Percentiles rank a stretch among this genome's conserved stretches.
Conservation (phyloP, 1,140 invertebrate species). For the Chironomus striatipennis region DNA sequence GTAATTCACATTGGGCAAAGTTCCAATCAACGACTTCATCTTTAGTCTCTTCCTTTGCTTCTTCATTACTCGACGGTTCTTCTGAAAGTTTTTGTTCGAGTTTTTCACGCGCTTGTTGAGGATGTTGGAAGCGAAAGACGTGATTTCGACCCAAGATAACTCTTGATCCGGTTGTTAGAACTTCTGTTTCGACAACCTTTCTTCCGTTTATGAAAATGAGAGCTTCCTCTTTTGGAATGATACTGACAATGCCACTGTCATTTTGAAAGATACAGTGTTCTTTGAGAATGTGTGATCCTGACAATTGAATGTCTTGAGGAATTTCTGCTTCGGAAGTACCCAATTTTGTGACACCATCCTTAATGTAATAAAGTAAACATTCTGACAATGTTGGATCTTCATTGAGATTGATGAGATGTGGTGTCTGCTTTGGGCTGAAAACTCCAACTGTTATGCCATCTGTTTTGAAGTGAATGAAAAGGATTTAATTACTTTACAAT, state of each 20-base stretch:
- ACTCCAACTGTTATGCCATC: conserved; percentile 96
- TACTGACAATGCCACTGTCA: conserved; percentile 73
- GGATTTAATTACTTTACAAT: background rate
- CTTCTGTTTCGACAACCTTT: conserved; percentile 71
- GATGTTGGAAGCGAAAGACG: conserved; percentile 98
- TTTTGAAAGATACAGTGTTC: conserved; percentile 97
- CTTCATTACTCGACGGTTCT: conserved; percentile 32
- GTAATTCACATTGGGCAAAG: conserved; percentile 92
- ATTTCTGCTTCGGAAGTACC: conserved; percentile 84
- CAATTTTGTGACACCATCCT: conserved; percentile 85
- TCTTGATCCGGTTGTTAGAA: conserved; percentile 86
- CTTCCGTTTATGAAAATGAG: conserved; percentile 94
- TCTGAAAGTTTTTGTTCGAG: conserved; percentile 43
- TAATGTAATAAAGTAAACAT: conserved; percentile 98
- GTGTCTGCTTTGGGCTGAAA: conserved; percentile 97
- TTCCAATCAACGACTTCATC: conserved; percentile 93
- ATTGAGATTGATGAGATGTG: conserved; percentile 97
- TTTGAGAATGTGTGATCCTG: conserved; percentile 83
- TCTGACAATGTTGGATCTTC: conserved; percentile 99
- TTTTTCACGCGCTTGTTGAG: conserved; percentile 65
- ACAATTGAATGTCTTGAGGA: conserved; percentile 89
- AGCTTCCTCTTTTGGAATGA: conserved; percentile 77
- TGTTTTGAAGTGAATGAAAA: conserved; percentile 50
- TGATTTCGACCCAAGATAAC: conserved; percentile 98
- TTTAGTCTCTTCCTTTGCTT: conserved; percentile 42